Base-by-base conservation (phyloP, 2,888 invertebrate genomes). In the Pristionchus fissidentatus region DNA sequence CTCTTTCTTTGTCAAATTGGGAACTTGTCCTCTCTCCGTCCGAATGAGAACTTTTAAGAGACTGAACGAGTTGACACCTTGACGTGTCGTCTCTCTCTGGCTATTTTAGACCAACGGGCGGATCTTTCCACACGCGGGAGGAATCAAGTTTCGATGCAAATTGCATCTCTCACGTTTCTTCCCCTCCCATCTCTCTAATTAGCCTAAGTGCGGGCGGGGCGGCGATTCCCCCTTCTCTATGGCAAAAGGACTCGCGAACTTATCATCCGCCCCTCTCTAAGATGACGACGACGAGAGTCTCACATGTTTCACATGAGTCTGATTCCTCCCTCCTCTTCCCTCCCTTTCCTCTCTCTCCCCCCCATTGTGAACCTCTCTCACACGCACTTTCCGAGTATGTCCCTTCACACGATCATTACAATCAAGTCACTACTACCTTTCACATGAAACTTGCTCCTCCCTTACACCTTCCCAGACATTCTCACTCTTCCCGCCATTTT, bases 81-180 rank as follows among this genome's bases (percentile, higher is more conserved):
- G 52, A 13, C 3, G 52, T 22, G 52, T 15, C n/a, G n/a, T 15
- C n/a, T 10, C 52, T 52, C 15, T 15, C 52, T 52, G 15, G 7
- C 52, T 52, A 22, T 52, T 15, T 10, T 4, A 19, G 22, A 8
- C n/a, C n/a, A 19, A 52, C 19, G n/a, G n/a, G 22, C 22, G 22
- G 19, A n/a, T n/a, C 15, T 22, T 52, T 13, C 66, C 38, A 38
- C 32, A 38, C 66, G 32, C 22, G 19, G 38, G 22, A 29, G 66
- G 70, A 70, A 70, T 70, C 70, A 43, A 66, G 62, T 66, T 70
- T 70, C 70, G 70, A 10, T 70, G 22, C 62, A 41, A 70, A 70
- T 70, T 70, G 70, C 70, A 60, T 60, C 52, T 60, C 41, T 70
- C 70, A 26, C 70, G 41, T 41, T 41, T 38, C 41, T 55, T 55